Conservation (phyloP, 2,888 invertebrate genomes). For the Drosophila nr. perissopoda region DNA sequence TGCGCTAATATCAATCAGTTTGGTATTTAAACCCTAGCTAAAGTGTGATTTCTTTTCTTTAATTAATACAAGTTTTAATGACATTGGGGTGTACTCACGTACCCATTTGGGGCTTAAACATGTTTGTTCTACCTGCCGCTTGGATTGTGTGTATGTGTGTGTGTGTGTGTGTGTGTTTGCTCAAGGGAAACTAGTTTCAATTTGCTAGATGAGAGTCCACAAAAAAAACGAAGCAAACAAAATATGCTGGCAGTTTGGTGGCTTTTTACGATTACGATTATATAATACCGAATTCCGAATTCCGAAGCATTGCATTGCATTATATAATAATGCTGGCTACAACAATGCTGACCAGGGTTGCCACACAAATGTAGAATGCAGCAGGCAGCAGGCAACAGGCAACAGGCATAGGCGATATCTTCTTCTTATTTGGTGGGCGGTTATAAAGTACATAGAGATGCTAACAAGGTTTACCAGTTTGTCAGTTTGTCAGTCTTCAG, state of each 20-base stretch:
- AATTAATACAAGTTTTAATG: conserved; percentile 4
- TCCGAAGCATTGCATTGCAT: conserved; percentile 3
- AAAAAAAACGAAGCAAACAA: conserved; percentile 1
- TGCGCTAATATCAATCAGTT: conserved; percentile 75
- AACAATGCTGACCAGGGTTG: conserved; percentile 16
- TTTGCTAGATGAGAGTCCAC: conserved; percentile 19
- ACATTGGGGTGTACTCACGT: conserved; percentile 21
- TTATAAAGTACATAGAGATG: conserved; percentile 28
- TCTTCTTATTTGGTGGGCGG: conserved; percentile 26
- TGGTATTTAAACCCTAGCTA: conserved; percentile 60
- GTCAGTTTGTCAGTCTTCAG: conserved; percentile 59
- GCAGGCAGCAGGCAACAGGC: neutral
- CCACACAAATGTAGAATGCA: conserved; percentile 7
- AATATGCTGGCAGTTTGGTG: conserved; percentile 43
- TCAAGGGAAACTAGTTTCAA: conserved; percentile 39
- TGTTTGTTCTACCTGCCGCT: conserved; percentile 29
- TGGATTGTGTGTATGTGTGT: conserved; percentile 19
- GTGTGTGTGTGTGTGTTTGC: neutral
- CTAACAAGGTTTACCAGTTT: conserved; percentile 40
- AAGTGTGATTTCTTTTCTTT: conserved; percentile 9
- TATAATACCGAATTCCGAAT: neutral
- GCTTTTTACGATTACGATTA: conserved; percentile 18
- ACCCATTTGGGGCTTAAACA: conserved; percentile 8
- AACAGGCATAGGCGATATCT: neutral
- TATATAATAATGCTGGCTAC: conserved; percentile 1